Evolutionary conservation across 2,888 invertebrate genomes (phyloP), one percentile per base, ranked within the genome.

Genomic region (Perdita meconis): DNA sequence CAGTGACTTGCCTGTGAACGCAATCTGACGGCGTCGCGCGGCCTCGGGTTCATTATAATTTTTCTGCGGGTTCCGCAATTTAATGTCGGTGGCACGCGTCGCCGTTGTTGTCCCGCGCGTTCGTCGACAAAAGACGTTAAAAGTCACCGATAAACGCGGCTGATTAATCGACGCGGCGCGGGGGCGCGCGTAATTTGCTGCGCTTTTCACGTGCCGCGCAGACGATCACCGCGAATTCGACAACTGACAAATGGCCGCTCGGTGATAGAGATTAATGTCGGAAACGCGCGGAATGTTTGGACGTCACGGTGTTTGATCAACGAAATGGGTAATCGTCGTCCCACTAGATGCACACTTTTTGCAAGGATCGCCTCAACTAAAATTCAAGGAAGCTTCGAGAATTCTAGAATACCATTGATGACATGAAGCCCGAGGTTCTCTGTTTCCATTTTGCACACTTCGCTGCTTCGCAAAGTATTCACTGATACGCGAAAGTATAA

Each of bases 261-360:
- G 64, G 63, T 80, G 84, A 76, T 83, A 78, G 85, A 83, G 85
- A 84, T 84, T 84, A 85, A 84, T 84, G 85, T 85, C 78, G 84
- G 78, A 84, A 83, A 85, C 84, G 73, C 69, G 79, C 64, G 69
- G 69, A 63, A 69, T 64, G 73, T 81, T 71, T 65, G 71, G 82
- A 66, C 73, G 82, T 78, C 71, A 61, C 63, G 72, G 74, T 78
- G 82, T 72, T 78, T 81, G 84, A 82, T 82, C 70, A 66, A 81
- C 73, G 66, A 64, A 55, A 78, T 78, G 51, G 40, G 53, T 42
- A 67, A 66, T 78, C 67, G 72, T 55, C 59, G 56, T 53, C 44
- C 38, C 16, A 19, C 16, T 44, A 13, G 13, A 10, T 24, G 16
- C 16, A 8, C 26, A n/a, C 30, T 22, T 38, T 53, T 30, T 30